Conservation (phyloP, 2,797 vertebrate genomes). For the Gambusia yucatana region DNA sequence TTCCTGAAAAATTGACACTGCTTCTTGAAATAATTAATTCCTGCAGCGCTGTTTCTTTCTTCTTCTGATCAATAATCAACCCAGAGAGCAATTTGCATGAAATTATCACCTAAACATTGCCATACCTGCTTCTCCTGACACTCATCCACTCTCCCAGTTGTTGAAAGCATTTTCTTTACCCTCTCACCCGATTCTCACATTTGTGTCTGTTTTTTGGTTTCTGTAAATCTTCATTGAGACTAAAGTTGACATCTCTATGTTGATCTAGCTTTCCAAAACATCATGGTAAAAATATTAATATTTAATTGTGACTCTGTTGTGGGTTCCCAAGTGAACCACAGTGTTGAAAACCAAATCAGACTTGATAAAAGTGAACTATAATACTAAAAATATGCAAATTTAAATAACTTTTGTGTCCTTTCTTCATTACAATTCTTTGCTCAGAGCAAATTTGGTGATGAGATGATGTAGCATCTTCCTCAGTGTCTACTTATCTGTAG, state of each 20-base stretch:
- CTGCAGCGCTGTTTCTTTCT: neutral
- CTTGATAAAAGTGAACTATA: neutral
- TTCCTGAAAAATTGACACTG: neutral
- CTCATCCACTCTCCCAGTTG: neutral
- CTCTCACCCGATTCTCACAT: neutral
- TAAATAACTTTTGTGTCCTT: neutral
- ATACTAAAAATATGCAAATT: neutral
- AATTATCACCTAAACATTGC: neutral
- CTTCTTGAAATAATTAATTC: neutral
- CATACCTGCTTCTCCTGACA: neutral
- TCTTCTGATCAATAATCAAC: slow-evolving; percentile 32
- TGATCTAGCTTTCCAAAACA: neutral
- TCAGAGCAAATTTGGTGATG: neutral
- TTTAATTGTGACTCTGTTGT: neutral
- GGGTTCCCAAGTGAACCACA: neutral
- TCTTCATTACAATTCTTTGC: neutral
- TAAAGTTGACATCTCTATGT: neutral
- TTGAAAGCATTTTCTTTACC: neutral
- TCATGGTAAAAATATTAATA: neutral
- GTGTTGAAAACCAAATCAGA: neutral
- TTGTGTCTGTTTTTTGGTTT: neutral
- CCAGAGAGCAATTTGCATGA: neutral
- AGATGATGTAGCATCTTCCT: neutral
- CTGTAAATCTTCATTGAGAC: neutral
- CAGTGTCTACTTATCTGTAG: neutral